Evolutionary conservation across 2,888 invertebrate species (phyloP), one percentile per base, ranked within the genome.

Genomic region (Dascillus cervinus): DNA sequence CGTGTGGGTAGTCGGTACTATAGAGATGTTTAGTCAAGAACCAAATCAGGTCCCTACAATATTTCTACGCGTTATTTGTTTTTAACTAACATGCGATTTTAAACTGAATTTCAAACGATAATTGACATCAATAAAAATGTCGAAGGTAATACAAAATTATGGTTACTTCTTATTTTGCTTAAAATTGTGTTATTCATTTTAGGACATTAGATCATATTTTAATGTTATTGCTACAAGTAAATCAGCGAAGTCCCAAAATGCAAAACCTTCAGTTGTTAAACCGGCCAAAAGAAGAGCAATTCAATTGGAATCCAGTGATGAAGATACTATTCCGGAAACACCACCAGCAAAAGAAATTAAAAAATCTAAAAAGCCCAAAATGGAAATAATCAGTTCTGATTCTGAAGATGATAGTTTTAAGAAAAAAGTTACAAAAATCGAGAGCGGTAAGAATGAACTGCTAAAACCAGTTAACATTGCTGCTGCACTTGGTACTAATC

Each of bases 151-250:
- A n/a, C n/a, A n/a, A n/a, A n/a, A n/a, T n/a, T n/a, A n/a, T n/a
- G n/a, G n/a, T n/a, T n/a, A n/a, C n/a, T n/a, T n/a, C n/a, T n/a
- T n/a, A n/a, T n/a, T n/a, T n/a, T n/a, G n/a, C n/a, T n/a, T n/a
- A n/a, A n/a, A n/a, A n/a, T n/a, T n/a, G n/a, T n/a, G n/a, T n/a
- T n/a, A n/a, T n/a, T n/a, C n/a, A 35, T 66, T 64, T 21, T 47
- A 80, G 78, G 80, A 79, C 61, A 80, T 81, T 36, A 65, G 79
- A 52, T 73, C 72, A 24, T 80, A 65, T 56, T 78, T 80, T 46
- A 49, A 52, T 32, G 41, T 57, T 14, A 58, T 49, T 6, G 9
- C 66, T 2, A n/a, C n/a, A n/a, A n/a, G n/a, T n/a, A n/a, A n/a
- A n/a, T 43, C 56, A 1, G 60, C 58, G 30, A 60, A 59, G 39